A percentile compares a stretch with the other conserved stretches of the same genome.
Evolutionary conservation across 2,113 vertebrate species (phyloP).

Genomic region (Montifringilla adamsi): DNA sequence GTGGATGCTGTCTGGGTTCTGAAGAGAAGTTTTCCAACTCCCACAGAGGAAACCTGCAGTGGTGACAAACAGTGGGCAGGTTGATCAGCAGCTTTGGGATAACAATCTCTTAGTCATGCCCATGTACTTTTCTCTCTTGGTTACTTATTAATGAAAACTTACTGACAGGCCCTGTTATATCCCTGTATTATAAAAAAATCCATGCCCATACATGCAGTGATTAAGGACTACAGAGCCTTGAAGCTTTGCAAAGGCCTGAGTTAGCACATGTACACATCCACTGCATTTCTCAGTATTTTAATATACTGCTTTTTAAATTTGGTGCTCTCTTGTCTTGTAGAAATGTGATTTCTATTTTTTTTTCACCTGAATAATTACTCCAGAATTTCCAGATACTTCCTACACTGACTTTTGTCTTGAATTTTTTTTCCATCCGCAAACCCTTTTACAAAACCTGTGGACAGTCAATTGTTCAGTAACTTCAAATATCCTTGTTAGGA

Average conservation of each 20-base stretch:
- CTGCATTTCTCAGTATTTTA: neutral
- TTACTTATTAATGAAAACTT: conserved; percentile 1
- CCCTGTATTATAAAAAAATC: neutral
- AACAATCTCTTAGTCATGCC: neutral
- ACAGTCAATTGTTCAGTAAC: neutral
- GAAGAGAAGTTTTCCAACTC: neutral
- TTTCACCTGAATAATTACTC: neutral
- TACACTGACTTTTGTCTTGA: neutral
- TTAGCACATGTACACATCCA: neutral
- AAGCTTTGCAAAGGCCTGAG: neutral
- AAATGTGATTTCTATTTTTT: neutral
- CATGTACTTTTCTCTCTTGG: neutral
- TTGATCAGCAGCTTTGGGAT: neutral
- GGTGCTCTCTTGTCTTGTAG: neutral
- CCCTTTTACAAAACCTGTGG: neutral
- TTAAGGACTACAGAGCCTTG: neutral
- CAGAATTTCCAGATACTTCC: neutral
- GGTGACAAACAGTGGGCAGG: neutral
- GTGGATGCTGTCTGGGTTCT: neutral
- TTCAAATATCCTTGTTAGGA: neutral
- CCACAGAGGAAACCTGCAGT: rapidly evolving
- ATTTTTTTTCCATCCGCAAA: neutral
- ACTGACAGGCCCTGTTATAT: neutral
- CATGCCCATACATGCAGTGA: neutral
- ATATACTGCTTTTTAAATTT: neutral